Percentiles rank a stretch among this genome's conserved stretches.
Evolutionary conservation across 1,140 invertebrate species (phyloP).

Genomic region (Oscheius sp.): DNA sequence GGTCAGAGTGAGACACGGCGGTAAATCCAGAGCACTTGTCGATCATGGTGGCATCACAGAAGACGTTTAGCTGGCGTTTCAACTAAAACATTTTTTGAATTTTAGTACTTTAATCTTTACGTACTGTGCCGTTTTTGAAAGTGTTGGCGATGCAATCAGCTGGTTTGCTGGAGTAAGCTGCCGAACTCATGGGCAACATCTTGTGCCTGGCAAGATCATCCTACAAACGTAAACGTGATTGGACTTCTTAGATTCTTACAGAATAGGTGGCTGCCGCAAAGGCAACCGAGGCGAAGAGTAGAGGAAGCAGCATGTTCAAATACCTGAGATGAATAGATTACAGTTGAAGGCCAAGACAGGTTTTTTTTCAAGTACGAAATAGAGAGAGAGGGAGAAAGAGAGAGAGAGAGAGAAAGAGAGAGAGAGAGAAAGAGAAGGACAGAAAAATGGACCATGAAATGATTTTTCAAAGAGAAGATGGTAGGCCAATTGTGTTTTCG

Average conservation of each 20-base stretch:
- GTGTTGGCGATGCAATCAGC: not conserved
- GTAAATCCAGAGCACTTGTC: conserved; percentile 39
- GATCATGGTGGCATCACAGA: conserved; percentile 20
- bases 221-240: no score
- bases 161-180: conserved; percentile 24
- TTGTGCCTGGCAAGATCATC: conserved; percentile 67
- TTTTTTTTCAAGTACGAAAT: not conserved
- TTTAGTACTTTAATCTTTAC: not conserved
- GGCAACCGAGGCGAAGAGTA: not conserved
- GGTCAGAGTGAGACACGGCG: conserved; percentile 31
- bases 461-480: conserved; percentile 5
- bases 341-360: not conserved
- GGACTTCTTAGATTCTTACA: not conserved
- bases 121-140: conserved; percentile 18
- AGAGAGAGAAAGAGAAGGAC: not conserved
- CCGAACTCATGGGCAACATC: conserved; percentile 24
- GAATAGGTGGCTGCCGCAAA: not conserved
- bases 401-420: not conserved
- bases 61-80: conserved; percentile 17
- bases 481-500: no score
- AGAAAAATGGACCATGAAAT: not conserved
- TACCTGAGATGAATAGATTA: not conserved
- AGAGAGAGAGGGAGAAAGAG: not conserved
- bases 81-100: not conserved
- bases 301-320: not conserved